phyloP scores from a whole-genome alignment of 2,113 vertebrate genomes.

The Nyctereutes procyonoides region DNA sequence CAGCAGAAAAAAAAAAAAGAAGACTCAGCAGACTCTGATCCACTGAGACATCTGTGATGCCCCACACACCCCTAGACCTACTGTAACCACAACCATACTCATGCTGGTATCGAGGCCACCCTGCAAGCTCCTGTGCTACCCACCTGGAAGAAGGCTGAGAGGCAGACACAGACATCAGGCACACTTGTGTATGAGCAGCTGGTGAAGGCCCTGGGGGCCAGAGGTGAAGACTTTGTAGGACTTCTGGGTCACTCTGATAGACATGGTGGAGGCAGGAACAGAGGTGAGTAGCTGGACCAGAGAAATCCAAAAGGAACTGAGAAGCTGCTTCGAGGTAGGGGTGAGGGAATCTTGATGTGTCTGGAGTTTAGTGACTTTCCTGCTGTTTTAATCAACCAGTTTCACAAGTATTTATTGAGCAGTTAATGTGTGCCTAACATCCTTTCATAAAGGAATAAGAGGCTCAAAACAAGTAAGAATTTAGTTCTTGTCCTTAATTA shows the following conservation, averaged over 20 bases:
- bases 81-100: not conserved
- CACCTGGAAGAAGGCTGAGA: not conserved
- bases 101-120: not conserved
- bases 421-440: not conserved
- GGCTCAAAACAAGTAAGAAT: constrained; percentile 27
- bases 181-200: not conserved
- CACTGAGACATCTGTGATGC: not conserved
- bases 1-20: not conserved
- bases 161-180: not conserved
- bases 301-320: not conserved
- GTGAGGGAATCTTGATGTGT: not conserved
- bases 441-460: not conserved
- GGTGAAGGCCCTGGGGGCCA: not conserved
- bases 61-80: not conserved
- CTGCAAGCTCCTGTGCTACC: not conserved
- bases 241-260: not conserved
- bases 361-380: constrained; percentile 13
- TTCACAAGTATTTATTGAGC: constrained; percentile 10
- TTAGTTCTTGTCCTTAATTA: constrained; percentile 16
- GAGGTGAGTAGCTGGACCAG: not conserved
- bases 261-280: not conserved
- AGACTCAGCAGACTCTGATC: not conserved
- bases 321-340: not conserved
- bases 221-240: not conserved
- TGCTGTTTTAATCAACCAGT: not conserved